Evolutionary conservation across 2,113 vertebrate genomes (phyloP), one percentile per base, ranked within the genome.

Genomic region (Sterrhoptilus dennistouni): DNA sequence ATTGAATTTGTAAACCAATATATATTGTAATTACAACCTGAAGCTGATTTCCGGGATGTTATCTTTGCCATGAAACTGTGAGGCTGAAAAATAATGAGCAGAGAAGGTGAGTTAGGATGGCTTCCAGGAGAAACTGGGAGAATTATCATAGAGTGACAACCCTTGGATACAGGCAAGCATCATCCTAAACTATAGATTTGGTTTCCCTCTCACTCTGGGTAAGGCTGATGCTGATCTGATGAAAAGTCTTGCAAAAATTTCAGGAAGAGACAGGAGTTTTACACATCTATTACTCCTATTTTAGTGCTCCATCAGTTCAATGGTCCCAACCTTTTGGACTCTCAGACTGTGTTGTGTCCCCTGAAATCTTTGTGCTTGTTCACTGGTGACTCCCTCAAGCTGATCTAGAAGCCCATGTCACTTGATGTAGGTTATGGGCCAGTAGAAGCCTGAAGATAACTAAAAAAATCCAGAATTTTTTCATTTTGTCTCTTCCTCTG

Each of bases 11-110:
- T 83, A 96, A 96, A 94, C 69, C 93, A 97, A 97, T 96, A 95
- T 97, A 87, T 93, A 92, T 94, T 96, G 87, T 96, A 97, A 97
- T 97, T 97, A 97, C 91, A 88, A 96, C 57, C 92, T 92, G 90
- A 71, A 93, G 86, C 92, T 96, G 83, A 97, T 96, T 97, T 97
- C 95, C 80, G 69, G 92, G 88, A 93, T 92, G 90, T 91, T 97
- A 97, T 97, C 96, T 96, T 81, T 82, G 63, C 75, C 65, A 35
- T 27, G 49, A 72, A 61, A 54, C 83, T 64, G 65, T 0, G 3
- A 40, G 65, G 45, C 17, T 90, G 68, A 64, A 79, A 93, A 92
- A 97, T 70, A 95, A 96, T 83, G 79, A 96, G 79, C 35, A 47
- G 79, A 84, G 70, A 53, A 90, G 75, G 78, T 70, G 79, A 88